A percentile compares a stretch with the other conserved stretches of the same genome.
phyloP scores from a whole-genome alignment of 2,888 invertebrate species.

The Apodemia hepburni region DNA sequence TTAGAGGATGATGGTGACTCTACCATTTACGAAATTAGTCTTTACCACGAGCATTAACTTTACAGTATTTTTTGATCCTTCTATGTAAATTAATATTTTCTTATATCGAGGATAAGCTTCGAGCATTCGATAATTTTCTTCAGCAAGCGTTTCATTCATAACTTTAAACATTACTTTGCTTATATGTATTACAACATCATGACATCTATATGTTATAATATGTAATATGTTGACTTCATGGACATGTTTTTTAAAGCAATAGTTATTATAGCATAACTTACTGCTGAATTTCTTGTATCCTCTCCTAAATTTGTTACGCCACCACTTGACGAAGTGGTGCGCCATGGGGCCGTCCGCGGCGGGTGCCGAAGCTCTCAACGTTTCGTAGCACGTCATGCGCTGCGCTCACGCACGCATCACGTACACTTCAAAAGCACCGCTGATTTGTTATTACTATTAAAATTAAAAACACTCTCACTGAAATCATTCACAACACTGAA shows the following conservation, averaged over 20 bases:
- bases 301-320: conserved; percentile 87
- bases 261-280: conserved; percentile 52
- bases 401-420: conserved; percentile 80
- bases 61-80: no score
- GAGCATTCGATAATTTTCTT: no score
- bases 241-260: background rate
- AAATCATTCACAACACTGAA: conserved; percentile 57
- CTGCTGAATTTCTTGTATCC: conserved; percentile 87
- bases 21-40: no score
- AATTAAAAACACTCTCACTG: conserved; percentile 55
- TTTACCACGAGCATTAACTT: no score
- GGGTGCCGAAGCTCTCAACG: conserved; percentile 78
- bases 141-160: background rate
- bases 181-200: no score
- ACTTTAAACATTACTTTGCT: background rate
- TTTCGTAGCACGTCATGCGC: conserved; percentile 81
- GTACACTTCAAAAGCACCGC: conserved; percentile 75
- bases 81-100: no score
- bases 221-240: background rate
- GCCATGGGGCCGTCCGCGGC: conserved; percentile 83
- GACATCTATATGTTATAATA: no score
- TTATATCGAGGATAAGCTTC: no score
- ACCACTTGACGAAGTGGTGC: conserved; percentile 88
- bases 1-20: no score
- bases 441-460: conserved; percentile 52